These are phyloP conservation scores for Mellilla xanthometata DNA, from an alignment of 2,888 invertebrate species.

Conservation along the genomic window DNA sequence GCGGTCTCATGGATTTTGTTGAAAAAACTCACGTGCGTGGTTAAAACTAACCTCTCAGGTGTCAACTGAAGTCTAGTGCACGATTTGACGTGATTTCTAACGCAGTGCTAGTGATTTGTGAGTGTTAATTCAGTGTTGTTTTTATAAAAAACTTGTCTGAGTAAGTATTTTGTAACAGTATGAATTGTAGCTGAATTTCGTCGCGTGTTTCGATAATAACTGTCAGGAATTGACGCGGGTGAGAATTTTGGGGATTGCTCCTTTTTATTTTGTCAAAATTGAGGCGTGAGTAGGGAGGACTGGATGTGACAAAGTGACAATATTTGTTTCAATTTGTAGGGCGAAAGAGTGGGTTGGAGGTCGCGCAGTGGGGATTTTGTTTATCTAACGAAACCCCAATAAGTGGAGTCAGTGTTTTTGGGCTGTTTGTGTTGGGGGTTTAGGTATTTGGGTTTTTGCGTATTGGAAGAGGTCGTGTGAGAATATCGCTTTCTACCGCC, in stretches of 20 bases:
- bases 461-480: too few species aligned
- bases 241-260: background rate
- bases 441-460: too few species aligned
- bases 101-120: constrained; percentile 7
- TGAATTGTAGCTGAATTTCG: constrained; percentile 4
- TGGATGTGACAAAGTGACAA: background rate
- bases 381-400: background rate
- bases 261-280: constrained; percentile 13
- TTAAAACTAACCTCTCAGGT: constrained; percentile 29
- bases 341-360: background rate
- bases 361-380: background rate
- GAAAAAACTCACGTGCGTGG: constrained; percentile 46
- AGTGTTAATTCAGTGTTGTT: constrained; percentile 5
- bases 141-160: background rate
- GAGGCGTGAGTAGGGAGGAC: background rate
- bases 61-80: constrained; percentile 19
- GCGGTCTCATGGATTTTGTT: constrained; percentile 49
- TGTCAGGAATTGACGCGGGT: constrained; percentile 12
- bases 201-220: constrained; percentile 11
- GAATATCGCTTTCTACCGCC: too few species aligned
- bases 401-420: background rate
- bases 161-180: constrained; percentile 12
- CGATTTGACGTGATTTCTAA: constrained; percentile 4
- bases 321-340: constrained; percentile 1
- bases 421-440: too few species aligned